Evolutionary conservation across 2,888 invertebrate genomes (phyloP), one percentile per base, ranked within the genome.

Genomic region (Drosophila phalerata): DNA sequence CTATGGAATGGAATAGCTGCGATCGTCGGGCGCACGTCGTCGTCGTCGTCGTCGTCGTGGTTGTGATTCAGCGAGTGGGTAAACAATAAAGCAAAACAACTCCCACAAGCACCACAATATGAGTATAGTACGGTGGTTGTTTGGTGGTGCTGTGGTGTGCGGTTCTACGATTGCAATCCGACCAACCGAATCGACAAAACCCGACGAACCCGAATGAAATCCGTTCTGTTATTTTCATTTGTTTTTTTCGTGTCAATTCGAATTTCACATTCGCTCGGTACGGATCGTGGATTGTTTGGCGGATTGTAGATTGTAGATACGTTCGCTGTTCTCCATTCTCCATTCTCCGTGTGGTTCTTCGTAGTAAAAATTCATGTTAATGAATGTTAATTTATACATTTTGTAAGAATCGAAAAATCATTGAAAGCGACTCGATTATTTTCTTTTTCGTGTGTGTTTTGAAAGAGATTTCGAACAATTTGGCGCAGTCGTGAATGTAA

Each of bases 381-480:
- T 85, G 73, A 87, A 85, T 85, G 89, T 85, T 85, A 85, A 85
- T 85, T 85, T 87, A 89, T 85, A 75, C 88, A 80, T 88, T 88
- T 88, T 76, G 78, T 76, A 88, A 85, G 85, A 88, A 85, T 76
- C 81, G 55, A 70, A 74, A 77, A 77, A 82, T 76, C 72, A 72
- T 72, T 80, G 69, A 58, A 51, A 43, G 22, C 45, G 45, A 9
- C 10, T 55, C 30, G 58, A 57, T 55, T 47, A 38, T 13, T 60
- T 63, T 49, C 22, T 28, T 28, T 25, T 28, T 5, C 0, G 28
- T 28, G 5, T 30, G n/a, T 49, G 30, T 63, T 48, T 70, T 49
- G 32, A 45, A 42, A 69, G 60, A 9, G 48, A 52, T 45, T 66
- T 43, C 13, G 37, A 25, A 25, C 15, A 37, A 17, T 43, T 34